Evolutionary conservation across 2,113 vertebrate genomes (phyloP).

Genomic region (Elgaria multicarinata): DNA sequence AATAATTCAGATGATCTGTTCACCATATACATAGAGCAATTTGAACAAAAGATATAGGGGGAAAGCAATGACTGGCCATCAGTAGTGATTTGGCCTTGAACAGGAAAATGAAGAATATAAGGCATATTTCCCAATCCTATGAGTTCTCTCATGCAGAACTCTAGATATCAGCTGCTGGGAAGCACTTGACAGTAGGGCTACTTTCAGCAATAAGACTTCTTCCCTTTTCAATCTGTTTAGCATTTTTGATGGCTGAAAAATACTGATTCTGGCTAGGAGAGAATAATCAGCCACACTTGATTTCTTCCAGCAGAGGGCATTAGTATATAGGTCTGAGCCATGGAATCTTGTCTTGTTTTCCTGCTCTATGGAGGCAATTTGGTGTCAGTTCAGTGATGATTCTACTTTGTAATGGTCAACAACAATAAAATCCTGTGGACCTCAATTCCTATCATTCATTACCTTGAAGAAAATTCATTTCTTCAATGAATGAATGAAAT

Average conservation of each 20-base stretch:
- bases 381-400: neutral
- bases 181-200: neutral
- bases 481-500: conserved; percentile 19
- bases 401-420: neutral
- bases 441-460: neutral
- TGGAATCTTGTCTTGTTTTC: neutral
- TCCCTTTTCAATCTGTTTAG: neutral
- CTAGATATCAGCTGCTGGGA: neutral
- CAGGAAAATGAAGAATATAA: neutral
- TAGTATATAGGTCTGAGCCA: neutral
- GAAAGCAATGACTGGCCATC: neutral
- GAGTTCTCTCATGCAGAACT: neutral
- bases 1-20: neutral
- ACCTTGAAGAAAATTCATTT: neutral
- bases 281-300: conserved; percentile 19
- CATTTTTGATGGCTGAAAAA: neutral
- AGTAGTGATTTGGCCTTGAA: neutral
- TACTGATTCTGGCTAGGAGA: conserved; percentile 25
- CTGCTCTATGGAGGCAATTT: neutral
- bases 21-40: neutral
- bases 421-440: neutral
- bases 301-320: conserved; percentile 43
- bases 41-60: neutral
- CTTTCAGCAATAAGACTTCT: neutral
- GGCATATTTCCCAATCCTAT: neutral